Evolutionary conservation across 2,113 vertebrate genomes (phyloP).

Genomic region (Myotis davidii): DNA sequence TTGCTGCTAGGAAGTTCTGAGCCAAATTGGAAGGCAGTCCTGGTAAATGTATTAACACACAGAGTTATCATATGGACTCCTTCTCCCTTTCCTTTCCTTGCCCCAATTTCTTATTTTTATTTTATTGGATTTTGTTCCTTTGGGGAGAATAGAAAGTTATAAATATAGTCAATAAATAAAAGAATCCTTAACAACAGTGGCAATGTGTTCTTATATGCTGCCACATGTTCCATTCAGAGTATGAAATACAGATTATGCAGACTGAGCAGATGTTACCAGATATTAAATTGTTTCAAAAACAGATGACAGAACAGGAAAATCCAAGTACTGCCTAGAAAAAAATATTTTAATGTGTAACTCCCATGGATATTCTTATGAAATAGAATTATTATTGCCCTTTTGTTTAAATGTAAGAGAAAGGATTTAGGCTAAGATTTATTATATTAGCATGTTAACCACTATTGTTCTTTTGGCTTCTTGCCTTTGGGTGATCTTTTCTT

Average conservation of each 20-base stretch:
- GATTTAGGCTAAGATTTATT: slow-evolving; percentile 54
- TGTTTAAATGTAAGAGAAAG: slow-evolving; percentile 34
- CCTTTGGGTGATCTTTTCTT: slow-evolving; percentile 45
- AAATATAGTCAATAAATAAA: slow-evolving; percentile 40
- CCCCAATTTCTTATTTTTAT: slow-evolving; percentile 40
- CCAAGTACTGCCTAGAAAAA: slow-evolving; percentile 39
- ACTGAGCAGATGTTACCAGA: slow-evolving; percentile 53
- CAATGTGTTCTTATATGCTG: neutral
- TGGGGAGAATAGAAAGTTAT: slow-evolving; percentile 51
- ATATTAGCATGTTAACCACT: slow-evolving; percentile 26
- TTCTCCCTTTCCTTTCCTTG: slow-evolving; percentile 8
- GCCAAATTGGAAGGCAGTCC: neutral
- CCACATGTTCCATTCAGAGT: neutral
- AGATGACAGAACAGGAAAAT: slow-evolving; percentile 50
- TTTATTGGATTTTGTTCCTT: slow-evolving; percentile 52
- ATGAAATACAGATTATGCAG: neutral
- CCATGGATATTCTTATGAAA: slow-evolving; percentile 57
- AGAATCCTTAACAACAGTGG: neutral
- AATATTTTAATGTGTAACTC: slow-evolving; percentile 43
- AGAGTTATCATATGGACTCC: neutral
- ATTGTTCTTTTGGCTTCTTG: slow-evolving; percentile 35
- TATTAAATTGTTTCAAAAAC: slow-evolving; percentile 58
- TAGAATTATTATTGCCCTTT: slow-evolving; percentile 33
- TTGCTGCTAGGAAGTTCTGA: slow-evolving; percentile 28
- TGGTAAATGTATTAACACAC: neutral